Evolutionary conservation across 1,140 invertebrate species (phyloP), one percentile per base, ranked within the genome.

Genomic region (Araneus ventricosus): DNA sequence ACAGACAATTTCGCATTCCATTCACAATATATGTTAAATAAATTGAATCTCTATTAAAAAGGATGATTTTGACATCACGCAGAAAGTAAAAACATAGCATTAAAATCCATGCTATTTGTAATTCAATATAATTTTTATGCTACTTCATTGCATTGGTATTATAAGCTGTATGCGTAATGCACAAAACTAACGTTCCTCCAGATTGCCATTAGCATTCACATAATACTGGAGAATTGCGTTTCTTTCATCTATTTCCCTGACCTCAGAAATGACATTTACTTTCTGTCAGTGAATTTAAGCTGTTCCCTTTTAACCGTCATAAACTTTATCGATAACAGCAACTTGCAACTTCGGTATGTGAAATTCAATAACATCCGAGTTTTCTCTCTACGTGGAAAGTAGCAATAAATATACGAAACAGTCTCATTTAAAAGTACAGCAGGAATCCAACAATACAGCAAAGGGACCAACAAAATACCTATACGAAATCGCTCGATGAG

Each of bases 361-460:
- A 82, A 82, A 82, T 52, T 82, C 37, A 82, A 82, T 41, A 41
- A 45, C 80, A 82, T 45, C 41, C 22, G 24, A 82, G 70, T 75
- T 45, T 82, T 52, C 80, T 82, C 80, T 82, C 41, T 41, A 52
- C n/a, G 30, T 37, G 30, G 30, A 75, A 75, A 86, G 84, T 61
- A 61, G 84, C 84, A 86, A 86, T 86, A 86, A 86, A 86, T 86
- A 86, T 61, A 86, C 84, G 57, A 34, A 45, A 59, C 84, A 61
- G 70, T 37, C 84, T 30, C 84, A 45, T 86, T 86, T 86, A 61
- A 86, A 86, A 59, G 84, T 86, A 86, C 27, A 57, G 84, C 27
- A 61, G 84, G n/a, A 61, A 86, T 34, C 22, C 30, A 61, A 22
- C 57, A 61, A 27, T 57, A 34, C 59, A n/a, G 41, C 84, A 57